Percentiles rank a stretch among this genome's conserved stretches.
Conservation (phyloP, 2,797 vertebrate genomes). For the Malurus splendens region DNA sequence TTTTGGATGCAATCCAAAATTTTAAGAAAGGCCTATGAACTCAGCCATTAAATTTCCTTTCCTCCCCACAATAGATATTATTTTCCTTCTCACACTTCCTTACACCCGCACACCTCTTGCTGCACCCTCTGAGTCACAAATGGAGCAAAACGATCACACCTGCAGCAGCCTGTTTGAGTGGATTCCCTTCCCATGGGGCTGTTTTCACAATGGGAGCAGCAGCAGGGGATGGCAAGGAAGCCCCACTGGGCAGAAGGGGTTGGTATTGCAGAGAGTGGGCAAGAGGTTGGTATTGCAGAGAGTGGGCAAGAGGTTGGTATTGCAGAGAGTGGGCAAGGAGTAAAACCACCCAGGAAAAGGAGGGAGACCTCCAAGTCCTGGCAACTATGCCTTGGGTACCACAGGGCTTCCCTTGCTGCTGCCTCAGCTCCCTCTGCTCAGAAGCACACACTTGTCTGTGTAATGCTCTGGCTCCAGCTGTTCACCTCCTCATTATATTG, state of each 20-base stretch:
- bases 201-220: neutral
- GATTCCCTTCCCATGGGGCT: neutral
- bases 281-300: neutral
- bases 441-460: neutral
- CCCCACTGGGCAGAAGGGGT: neutral
- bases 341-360: neutral
- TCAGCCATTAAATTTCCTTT: neutral
- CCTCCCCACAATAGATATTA: neutral
- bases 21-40: neutral
- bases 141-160: neutral
- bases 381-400: neutral
- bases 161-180: neutral
- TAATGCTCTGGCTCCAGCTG: neutral
- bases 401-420: neutral
- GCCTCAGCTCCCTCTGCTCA: neutral
- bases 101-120: neutral
- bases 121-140: neutral
- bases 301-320: accelerated
- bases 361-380: neutral
- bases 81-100: neutral
- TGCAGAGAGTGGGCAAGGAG: accelerated
- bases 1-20: neutral
- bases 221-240: neutral
- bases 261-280: accelerated
- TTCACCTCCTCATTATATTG: neutral